Evolutionary conservation across 2,113 vertebrate genomes (phyloP).

Genomic region (Antechinus stuartii): DNA sequence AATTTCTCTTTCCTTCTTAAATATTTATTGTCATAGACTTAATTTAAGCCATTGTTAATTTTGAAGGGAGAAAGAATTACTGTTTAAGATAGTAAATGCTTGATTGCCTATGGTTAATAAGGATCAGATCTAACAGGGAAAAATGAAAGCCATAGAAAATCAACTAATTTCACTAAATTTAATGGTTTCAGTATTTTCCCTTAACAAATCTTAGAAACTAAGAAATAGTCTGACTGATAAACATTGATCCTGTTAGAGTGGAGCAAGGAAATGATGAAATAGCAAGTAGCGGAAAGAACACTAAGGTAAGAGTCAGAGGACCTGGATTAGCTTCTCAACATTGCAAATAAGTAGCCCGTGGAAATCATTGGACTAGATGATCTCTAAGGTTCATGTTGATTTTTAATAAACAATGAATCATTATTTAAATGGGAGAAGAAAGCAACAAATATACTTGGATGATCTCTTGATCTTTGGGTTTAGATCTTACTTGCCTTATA

Average conservation of each 20-base stretch:
- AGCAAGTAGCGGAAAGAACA: neutral
- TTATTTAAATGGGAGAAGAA: neutral
- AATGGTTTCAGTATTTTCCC: neutral
- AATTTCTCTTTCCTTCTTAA: neutral
- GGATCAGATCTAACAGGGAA: constrained; percentile 12
- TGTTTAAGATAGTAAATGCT: neutral
- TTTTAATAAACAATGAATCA: no score
- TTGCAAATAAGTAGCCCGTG: neutral
- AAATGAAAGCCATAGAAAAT: constrained; percentile 9
- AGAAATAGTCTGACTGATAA: constrained; percentile 20
- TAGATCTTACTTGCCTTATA: neutral
- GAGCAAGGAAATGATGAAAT: neutral
- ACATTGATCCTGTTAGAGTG: constrained; percentile 21
- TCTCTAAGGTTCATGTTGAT: no score
- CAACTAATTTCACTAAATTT: constrained; percentile 12
- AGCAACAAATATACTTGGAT: neutral
- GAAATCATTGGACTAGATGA: neutral
- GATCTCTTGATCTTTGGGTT: neutral
- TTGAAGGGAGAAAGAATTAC: constrained; percentile 14
- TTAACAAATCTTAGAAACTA: constrained; percentile 15
- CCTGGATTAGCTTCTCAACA: neutral
- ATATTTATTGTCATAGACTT: neutral
- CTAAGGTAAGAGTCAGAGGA: neutral
- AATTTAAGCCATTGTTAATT: neutral
- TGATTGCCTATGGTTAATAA: neutral